Base-by-base conservation (phyloP, 2,113 vertebrate species). In the Sturnus vulgaris region DNA sequence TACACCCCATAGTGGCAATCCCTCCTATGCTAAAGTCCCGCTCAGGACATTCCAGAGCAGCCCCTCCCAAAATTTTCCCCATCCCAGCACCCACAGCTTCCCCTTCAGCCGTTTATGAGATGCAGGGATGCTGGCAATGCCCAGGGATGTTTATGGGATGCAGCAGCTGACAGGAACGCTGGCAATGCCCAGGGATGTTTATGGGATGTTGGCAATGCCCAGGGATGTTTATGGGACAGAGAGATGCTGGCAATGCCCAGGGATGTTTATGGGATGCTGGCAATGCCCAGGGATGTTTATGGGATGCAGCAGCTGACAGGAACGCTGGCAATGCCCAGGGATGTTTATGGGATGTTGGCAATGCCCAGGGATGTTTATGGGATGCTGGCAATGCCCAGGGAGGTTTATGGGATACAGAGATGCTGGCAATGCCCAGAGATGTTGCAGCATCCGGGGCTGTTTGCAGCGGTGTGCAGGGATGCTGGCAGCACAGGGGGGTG, bases 1-100 rank as follows among this genome's bases (percentile, higher is more conserved):
- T 8, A 2, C 40, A 27, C 24, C 60, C 31, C 30, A 4, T 0
- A 10, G 8, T 0, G 23, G 9, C 55, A 20, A 3, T 7, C 42
- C 24, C 28, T 47, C 60, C 39, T 3, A 1, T 4, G 53, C 42
- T 12, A 1, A 57, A 46, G 7, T 18, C 42, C 59, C 24, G 30
- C 47, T 70, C 13, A 0, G 3, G 46, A 27, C 11, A 8, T 25
- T 33, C 46, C 50, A 16, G 56, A 76, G 21, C 18, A 2, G 18
- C 70, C 6, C 28, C 40, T 61, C 9, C 55, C 47, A 12, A 46
- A 13, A 23, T 46, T 25, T 44, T 14, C 24, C 44, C 23, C 20
- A 39, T 31, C 20, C 28, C 28, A 46, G 28, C 50, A 55, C 46
- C 33, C 46, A 19, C 0, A 9, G 28, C 35, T 59, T 40, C 33